Evolutionary conservation across 2,797 vertebrate species (phyloP), one percentile per base, ranked within the genome.

Genomic region (Clarias laeviceps): DNA sequence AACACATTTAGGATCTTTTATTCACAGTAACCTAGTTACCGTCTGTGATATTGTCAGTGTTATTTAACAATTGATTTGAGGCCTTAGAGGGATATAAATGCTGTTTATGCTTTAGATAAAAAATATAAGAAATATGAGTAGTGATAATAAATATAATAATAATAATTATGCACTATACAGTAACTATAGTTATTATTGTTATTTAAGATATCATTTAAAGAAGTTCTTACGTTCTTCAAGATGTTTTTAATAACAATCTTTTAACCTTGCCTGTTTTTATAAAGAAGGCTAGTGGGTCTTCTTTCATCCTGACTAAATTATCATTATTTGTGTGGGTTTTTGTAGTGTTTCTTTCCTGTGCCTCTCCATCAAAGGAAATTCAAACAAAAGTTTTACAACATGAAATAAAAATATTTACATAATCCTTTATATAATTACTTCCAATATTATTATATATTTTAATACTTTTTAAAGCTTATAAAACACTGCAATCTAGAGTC

Each of bases 21-120:
- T 81, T 65, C 57, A 62, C 40, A 80, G 66, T 12, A 22, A 27
- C 29, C 20, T 79, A 17, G 34, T 56, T 85, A 65, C 34, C 59
- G 37, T 56, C n/a, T 61, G 72, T 77, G 62, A 45, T 76, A 82
- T 68, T 68, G n/a, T 74, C 40, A 70, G 64, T 17, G 20, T 76
- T 32, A 8, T 56, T 76, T 17, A 22, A 82, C 45, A 27, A 20
- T 73, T 72, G 56, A 61, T 24, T 14, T 24, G 34, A 45, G 73
- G 50, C 18, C 27, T 59, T 24, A 29, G 22, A 73, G 54, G 45
- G 17, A 57, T 57, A 27, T 57, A 29, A 29, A 22, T 59, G 5
- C 18, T 72, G 9, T 72, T 27, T 17, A 7, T 50, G 17, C 22
- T 29, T 17, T 32, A 17, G 50, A n/a, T 7, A 18, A 8, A 37